Base-by-base conservation (phyloP, 2,888 invertebrate species). In the Hypselothyrea guttata region DNA sequence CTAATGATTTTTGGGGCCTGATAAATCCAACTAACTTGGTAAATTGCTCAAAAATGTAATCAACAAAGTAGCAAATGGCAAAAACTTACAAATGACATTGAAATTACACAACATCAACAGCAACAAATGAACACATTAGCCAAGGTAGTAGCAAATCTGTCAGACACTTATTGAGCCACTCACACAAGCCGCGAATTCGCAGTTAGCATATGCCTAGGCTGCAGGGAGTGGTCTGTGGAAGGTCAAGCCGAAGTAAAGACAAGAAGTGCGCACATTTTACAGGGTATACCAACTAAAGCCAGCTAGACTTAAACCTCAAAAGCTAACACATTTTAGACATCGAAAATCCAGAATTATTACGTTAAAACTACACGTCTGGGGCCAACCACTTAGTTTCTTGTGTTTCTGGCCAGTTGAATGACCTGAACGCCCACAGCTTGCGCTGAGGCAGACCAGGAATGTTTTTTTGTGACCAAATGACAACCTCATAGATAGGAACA, bases 81-180 rank as follows among this genome's bases (percentile, higher is more conserved):
- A 12, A 38, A n/a, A 41, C 55, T 67, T 57, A 57, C 62, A 65
- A 76, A 79, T 71, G 76, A 52, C 81, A 76, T 76, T 77, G 81
- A 71, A 75, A 63, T 79, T 71, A 64, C 74, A 57, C 67, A 75
- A 56, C 42, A 56, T 35, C 45, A 51, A 15, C 38, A 35, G 48
- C 52, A 63, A 66, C 44, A 64, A 69, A 56, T 53, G 68, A 49
- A 53, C 60, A 62, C 61, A 71, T 79, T 74, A 71, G 62, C 54
- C 44, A 34, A 54, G 56, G 34, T 54, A 64, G 51, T 52, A 57
- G 65, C 59, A 11, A 47, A 40, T 40, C 56, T 59, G 69, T 49
- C 44, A 53, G 59, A 27, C 51, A 52, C 53, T 61, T 55, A 53
- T 33, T 46, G 49, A 69, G 56, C 51, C 58, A 55, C 41, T 58